Evolutionary conservation across 2,888 invertebrate species (phyloP).

Genomic region (Homarus gammarus): DNA sequence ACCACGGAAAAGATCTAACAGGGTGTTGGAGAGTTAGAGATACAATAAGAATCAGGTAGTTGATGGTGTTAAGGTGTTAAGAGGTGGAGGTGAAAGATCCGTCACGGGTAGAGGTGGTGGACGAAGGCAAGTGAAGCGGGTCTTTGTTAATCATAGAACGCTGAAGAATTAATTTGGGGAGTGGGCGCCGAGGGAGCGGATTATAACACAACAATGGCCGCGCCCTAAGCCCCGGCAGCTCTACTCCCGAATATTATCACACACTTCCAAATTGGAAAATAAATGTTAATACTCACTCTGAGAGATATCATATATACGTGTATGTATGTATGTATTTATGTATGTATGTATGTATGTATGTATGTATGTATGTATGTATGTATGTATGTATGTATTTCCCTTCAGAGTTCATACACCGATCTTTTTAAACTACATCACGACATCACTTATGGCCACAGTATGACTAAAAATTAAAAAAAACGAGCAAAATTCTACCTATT

Average conservation of each 20-base stretch:
- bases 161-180: slow-evolving; percentile 64
- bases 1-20: no score
- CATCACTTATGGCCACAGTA: no score
- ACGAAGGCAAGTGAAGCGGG: slow-evolving; percentile 19
- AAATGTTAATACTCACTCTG: slow-evolving; percentile 34
- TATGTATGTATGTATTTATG: background rate
- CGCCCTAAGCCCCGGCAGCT: slow-evolving; percentile 26
- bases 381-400: slow-evolving; percentile 7
- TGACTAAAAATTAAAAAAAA: no score
- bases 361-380: background rate
- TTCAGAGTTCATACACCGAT: no score
- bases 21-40: no score
- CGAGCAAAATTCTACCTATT: no score
- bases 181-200: slow-evolving; percentile 49
- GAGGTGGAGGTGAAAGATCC: no score
- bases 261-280: slow-evolving; percentile 47
- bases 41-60: no score
- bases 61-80: no score
- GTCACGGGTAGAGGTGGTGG: no score
- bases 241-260: slow-evolving; percentile 43
- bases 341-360: slow-evolving; percentile 8
- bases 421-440: no score
- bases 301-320: background rate
- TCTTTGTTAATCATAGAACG: slow-evolving; percentile 52
- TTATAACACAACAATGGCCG: slow-evolving; percentile 55